Evolutionary conservation across 1,140 invertebrate species (phyloP), one percentile per base, ranked within the genome.

Genomic region (Sesamia nonagrioides): DNA sequence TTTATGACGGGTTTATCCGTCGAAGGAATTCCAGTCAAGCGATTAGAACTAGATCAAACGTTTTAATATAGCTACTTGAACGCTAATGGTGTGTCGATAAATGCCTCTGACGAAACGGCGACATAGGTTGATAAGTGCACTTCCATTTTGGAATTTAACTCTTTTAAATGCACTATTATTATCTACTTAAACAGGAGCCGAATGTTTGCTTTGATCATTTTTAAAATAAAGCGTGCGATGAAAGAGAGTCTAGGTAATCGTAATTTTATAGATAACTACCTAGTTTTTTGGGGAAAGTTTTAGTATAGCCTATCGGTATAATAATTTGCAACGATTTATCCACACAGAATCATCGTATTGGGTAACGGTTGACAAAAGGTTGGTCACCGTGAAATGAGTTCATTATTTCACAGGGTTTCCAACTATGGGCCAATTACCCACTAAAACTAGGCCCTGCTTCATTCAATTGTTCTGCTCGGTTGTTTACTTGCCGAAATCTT

Each of bases 321-420:
- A 63, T 18, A 18, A 63, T 63, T 63, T 18, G 60, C 60, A 42
- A 63, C n/a, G 17, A 18, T 63, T 63, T 63, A 63, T 63, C 60
- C 17, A 42, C 18, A 17, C n/a, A 48, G 18, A 18, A 50, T n/a
- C 42, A 27, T 68, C 63, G 63, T 27, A 50, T 68, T 68, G 37
- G 37, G 52, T 17, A 73, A 73, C 35, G 52, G 21, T 17, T 35
- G 50, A 58, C 71, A 50, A 58, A 48, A 40, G 54, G 52, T 73
- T 9, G 33, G 37, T 7, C 52, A 73, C 71, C 71, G 71, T 73
- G 71, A 73, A 73, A 73, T 73, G 27, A 73, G 71, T 21, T 73
- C 33, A 56, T 4, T 54, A 50, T 71, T 71, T 71, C 68, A 52
- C 11, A 15, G 37, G 18, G n/a, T 27, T 48, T 27, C 63, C 42